Percentiles rank a stretch among this genome's conserved stretches.
Evolutionary conservation across 2,113 vertebrate genomes (phyloP).

Genomic region (Heliornis fulica): DNA sequence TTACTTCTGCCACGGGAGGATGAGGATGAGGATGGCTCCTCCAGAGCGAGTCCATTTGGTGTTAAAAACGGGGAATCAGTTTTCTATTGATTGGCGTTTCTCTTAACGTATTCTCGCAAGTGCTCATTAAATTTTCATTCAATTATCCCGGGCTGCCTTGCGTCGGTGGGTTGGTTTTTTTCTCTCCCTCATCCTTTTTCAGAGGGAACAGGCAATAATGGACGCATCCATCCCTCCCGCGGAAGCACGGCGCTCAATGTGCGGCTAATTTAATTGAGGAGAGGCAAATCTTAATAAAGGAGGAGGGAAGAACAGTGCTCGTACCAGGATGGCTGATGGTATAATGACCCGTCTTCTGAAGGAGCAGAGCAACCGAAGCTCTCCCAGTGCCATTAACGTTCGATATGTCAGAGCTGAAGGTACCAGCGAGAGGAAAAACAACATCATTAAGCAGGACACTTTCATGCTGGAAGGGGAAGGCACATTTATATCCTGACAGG

Average conservation of each 20-base stretch:
- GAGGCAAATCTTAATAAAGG: slow-evolving; percentile 27
- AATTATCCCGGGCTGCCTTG: background rate
- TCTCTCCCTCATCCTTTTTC: background rate
- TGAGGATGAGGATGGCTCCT: background rate
- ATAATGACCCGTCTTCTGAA: slow-evolving; percentile 23
- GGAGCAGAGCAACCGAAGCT: background rate
- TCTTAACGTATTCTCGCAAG: slow-evolving; percentile 53
- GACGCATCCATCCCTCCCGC: background rate
- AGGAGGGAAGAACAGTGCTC: background rate
- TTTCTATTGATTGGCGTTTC: slow-evolving; percentile 45
- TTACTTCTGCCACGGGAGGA: background rate
- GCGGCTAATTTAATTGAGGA: slow-evolving; percentile 17
- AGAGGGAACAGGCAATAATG: background rate
- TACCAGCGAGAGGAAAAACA: slow-evolving; percentile 13
- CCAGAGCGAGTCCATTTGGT: background rate
- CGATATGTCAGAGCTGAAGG: background rate
- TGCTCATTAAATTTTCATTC: slow-evolving; percentile 69
- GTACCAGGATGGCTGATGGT: background rate
- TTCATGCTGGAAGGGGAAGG: background rate
- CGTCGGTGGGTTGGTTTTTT: background rate
- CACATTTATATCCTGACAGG: slow-evolving; percentile 30
- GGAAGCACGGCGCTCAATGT: background rate
- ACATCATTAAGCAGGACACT: slow-evolving; percentile 51
- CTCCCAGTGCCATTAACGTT: background rate
- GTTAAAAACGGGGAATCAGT: slow-evolving; percentile 55